Conservation (phyloP, 1,140 invertebrate genomes). For the Drosophila athabasca region DNA sequence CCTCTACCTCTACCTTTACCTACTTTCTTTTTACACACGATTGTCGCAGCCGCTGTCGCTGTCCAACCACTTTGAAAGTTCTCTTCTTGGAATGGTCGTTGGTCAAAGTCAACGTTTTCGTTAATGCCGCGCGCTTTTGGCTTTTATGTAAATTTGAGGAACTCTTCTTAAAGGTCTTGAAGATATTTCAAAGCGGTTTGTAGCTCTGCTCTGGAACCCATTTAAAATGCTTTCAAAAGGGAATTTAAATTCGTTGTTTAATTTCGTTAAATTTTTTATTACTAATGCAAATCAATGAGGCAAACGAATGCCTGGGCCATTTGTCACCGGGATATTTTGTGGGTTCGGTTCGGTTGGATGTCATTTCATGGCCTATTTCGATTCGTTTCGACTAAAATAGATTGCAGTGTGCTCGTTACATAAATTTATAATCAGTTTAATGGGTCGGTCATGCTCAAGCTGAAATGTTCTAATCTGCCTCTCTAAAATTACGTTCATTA, state of each 20-base stretch:
- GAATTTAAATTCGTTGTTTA: constrained; percentile 13
- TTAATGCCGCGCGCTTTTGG: constrained; percentile 30
- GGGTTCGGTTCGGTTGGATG: constrained; percentile 10
- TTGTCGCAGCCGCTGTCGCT: constrained; percentile 7
- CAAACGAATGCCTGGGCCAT: constrained; percentile 38
- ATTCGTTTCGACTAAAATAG: constrained; percentile 38
- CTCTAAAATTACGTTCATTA: constrained; percentile 4
- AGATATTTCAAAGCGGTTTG: background rate
- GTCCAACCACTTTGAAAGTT: constrained; percentile 45
- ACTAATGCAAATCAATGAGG: constrained; percentile 31
- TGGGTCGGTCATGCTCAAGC: constrained; percentile 14
- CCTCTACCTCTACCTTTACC: constrained; percentile 21
- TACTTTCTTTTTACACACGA: constrained; percentile 76
- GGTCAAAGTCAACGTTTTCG: constrained; percentile 41
- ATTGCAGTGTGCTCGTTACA: constrained; percentile 59
- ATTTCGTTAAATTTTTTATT: constrained; percentile 25
- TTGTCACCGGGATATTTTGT: constrained; percentile 26
- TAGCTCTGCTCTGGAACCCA: too few species aligned
- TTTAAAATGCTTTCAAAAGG: background rate
- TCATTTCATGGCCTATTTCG: constrained; percentile 47
- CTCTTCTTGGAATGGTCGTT: constrained; percentile 47
- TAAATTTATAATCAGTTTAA: constrained; percentile 58
- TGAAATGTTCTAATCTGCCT: background rate
- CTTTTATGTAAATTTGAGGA: constrained; percentile 49
- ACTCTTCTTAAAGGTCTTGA: constrained; percentile 6